Conservation (phyloP, 2,797 vertebrate species). For the Enteromius trimaculatus region DNA sequence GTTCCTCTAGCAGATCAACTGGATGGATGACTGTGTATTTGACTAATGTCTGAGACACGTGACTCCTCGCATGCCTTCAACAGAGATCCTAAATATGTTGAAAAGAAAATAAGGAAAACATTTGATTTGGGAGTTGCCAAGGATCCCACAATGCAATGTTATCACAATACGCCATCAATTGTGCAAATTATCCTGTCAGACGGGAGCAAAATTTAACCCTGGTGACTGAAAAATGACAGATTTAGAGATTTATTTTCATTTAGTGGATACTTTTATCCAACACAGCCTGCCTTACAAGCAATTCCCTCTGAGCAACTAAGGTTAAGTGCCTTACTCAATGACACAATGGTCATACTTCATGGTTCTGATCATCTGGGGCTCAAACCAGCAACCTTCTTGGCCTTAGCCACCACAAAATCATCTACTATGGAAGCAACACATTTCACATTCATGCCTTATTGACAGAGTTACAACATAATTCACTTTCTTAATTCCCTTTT, state of each 20-base stretch:
- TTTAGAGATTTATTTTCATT: conserved; percentile 12
- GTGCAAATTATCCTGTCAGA: background rate
- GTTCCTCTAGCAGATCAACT: conserved; percentile 15
- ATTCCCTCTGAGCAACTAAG: background rate
- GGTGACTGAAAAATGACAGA: conserved; percentile 20
- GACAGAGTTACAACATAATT: background rate
- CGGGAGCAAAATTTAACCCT: background rate
- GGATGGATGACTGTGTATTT: conserved; percentile 44
- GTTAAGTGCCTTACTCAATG: conserved; percentile 24
- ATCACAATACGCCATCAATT: conserved; percentile 3
- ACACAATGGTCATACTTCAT: background rate
- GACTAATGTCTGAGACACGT: conserved; percentile 20
- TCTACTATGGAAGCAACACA: background rate
- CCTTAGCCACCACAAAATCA: background rate
- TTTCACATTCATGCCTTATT: background rate
- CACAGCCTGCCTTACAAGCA: background rate
- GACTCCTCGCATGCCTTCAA: background rate
- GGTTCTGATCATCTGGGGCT: background rate
- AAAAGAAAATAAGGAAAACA: background rate
- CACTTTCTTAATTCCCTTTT: background rate
- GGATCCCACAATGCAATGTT: background rate
- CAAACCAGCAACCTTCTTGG: background rate
- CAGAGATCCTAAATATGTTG: conserved; percentile 5
- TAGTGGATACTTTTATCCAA: background rate
- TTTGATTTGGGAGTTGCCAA: background rate